Percentiles rank a stretch among this genome's conserved stretches.
phyloP scores from a whole-genome alignment of 2,113 vertebrate species.

The Tragelaphus imberbis region DNA sequence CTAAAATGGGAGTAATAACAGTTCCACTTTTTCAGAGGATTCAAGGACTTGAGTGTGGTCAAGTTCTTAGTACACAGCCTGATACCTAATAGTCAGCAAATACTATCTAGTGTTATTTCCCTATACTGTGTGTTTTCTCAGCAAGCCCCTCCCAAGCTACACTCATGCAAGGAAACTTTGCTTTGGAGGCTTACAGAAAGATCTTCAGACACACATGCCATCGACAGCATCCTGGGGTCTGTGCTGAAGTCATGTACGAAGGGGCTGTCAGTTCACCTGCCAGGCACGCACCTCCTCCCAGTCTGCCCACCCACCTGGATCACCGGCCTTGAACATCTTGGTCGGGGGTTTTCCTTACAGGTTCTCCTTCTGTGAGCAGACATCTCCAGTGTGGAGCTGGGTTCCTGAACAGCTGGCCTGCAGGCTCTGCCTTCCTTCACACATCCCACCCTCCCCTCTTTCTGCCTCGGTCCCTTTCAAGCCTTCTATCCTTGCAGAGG shows the following conservation, averaged over 20 bases:
- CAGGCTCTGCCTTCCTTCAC: neutral
- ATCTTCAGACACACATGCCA: no score
- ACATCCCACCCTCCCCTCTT: no score
- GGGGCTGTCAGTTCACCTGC: neutral
- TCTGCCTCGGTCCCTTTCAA: neutral
- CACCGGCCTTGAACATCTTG: no score
- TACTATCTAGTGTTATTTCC: neutral
- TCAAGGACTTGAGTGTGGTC: neutral
- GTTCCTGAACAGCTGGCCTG: neutral
- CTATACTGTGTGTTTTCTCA: neutral
- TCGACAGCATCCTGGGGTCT: neutral
- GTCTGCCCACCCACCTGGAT: no score
- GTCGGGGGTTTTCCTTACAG: neutral
- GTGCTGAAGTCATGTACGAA: neutral
- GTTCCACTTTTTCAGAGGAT: neutral
- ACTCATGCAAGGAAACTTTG: neutral
- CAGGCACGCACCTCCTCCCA: neutral
- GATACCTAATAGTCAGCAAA: neutral
- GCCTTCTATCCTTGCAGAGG: neutral
- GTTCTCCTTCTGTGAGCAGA: neutral
- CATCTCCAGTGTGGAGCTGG: fast-evolving
- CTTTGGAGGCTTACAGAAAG: neutral
- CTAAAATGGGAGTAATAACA: neutral
- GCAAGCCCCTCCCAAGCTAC: neutral
- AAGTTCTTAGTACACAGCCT: neutral